Evolutionary conservation across 2,797 vertebrate genomes (phyloP).

Genomic region (Yasuhikotakia modesta): DNA sequence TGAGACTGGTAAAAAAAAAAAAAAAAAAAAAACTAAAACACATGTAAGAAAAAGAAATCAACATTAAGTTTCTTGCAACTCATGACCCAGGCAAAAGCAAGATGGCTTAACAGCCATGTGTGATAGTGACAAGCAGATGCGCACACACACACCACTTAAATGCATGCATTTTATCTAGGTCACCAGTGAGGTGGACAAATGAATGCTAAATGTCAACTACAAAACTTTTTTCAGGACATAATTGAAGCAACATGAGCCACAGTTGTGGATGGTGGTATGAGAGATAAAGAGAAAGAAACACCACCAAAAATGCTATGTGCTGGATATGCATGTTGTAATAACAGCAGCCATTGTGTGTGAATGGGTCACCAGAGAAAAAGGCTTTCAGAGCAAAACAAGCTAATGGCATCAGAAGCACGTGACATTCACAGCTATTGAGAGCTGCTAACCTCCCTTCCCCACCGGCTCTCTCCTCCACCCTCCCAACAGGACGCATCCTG

Average conservation of each 20-base stretch:
- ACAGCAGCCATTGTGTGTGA: constrained; percentile 74
- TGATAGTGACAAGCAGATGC: constrained; percentile 53
- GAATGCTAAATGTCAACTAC: constrained; percentile 76
- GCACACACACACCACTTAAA: constrained; percentile 62
- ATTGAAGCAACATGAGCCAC: constrained; percentile 22
- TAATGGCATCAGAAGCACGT: constrained; percentile 75
- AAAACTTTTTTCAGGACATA: constrained; percentile 53
- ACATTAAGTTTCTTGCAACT: constrained; percentile 65
- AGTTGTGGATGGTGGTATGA: constrained; percentile 49
- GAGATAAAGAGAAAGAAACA: constrained; percentile 53
- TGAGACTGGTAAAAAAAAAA: constrained; percentile 37
- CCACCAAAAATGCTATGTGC: constrained; percentile 24
- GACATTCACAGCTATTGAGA: constrained; percentile 65
- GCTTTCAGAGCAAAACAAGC: constrained; percentile 80
- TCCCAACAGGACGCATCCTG: constrained; percentile 66
- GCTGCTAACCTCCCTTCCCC: constrained; percentile 59
- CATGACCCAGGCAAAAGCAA: constrained; percentile 59
- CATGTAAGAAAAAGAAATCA: constrained; percentile 6
- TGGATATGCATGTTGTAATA: constrained; percentile 53
- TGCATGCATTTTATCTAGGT: constrained; percentile 76
- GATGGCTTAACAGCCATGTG: constrained; percentile 56
- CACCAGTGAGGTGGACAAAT: constrained; percentile 72
- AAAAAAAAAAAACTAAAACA: constrained; percentile 41
- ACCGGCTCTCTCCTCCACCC: constrained; percentile 45
- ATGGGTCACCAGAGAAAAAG: constrained; percentile 77